Percentiles rank a stretch among this genome's conserved stretches.
Conservation (phyloP, 2,113 vertebrate species). For the Lepidothrix coronata region DNA sequence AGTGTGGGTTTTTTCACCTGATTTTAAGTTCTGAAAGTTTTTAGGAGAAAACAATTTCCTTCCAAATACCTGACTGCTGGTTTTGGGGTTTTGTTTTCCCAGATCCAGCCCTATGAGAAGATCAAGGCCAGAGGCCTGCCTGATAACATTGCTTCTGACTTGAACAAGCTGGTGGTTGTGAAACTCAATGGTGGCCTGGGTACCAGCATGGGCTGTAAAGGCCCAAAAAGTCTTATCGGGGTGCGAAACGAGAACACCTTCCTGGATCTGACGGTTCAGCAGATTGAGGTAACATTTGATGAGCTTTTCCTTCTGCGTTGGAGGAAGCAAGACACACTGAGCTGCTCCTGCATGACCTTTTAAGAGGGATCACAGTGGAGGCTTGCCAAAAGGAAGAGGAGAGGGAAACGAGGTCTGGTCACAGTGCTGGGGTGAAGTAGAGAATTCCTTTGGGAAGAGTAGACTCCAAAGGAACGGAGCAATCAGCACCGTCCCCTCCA, state of each 20-base stretch:
- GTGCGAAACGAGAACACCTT: slow-evolving; percentile 97
- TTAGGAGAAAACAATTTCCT: not conserved
- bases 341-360: not conserved
- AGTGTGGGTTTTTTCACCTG: not conserved
- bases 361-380: not conserved
- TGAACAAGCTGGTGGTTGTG: slow-evolving; percentile 93
- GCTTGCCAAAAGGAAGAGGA: not conserved
- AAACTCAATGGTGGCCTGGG: slow-evolving; percentile 96
- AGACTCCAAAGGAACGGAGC: rapidly evolving
- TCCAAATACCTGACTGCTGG: not conserved
- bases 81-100: not conserved
- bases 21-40: not conserved
- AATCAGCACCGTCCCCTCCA: rapidly evolving
- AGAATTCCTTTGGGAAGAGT: not conserved
- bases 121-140: slow-evolving; percentile 85
- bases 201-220: slow-evolving; percentile 98
- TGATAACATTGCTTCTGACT: slow-evolving; percentile 78
- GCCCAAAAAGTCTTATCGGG: slow-evolving; percentile 95
- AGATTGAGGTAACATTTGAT: slow-evolving; percentile 85
- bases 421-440: not conserved
- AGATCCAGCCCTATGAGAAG: slow-evolving; percentile 94
- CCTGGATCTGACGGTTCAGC: slow-evolving; percentile 94
- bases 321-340: not conserved
- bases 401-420: not conserved
- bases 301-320: not conserved